These are phyloP conservation scores for Hecatera dysodea DNA, from an alignment of 2,888 invertebrate species.

Conservation along the genomic window DNA sequence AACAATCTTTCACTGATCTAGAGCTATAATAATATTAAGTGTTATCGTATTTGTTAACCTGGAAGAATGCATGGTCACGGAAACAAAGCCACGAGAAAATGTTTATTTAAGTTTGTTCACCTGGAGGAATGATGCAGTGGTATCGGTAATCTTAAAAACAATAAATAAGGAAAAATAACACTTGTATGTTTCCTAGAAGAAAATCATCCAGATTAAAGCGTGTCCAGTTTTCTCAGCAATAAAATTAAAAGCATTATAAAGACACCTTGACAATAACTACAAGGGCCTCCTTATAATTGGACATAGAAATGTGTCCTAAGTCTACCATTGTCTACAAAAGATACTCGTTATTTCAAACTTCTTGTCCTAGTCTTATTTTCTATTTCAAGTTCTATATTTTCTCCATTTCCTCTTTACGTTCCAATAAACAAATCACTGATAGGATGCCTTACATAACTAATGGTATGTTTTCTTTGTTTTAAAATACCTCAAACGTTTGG, in stretches of 20 bases:
- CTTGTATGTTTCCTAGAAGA: neutral
- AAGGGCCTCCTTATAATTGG: conserved; percentile 34
- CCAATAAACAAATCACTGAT: conserved; percentile 65
- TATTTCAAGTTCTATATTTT: conserved; percentile 43
- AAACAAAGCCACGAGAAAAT: too few relatives aligned
- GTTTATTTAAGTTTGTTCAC: too few relatives aligned
- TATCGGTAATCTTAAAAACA: too few relatives aligned
- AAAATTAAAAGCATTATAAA: conserved; percentile 27
- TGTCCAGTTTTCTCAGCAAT: conserved; percentile 16
- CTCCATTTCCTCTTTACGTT: conserved; percentile 48
- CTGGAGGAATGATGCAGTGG: neutral
- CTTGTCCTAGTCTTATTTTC: conserved; percentile 8
- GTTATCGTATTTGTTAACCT: too few relatives aligned
- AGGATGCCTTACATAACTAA: conserved; percentile 66
- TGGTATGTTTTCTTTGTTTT: conserved; percentile 82
- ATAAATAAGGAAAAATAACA: neutral
- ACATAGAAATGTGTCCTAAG: conserved; percentile 30
- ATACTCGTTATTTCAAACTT: conserved; percentile 39
- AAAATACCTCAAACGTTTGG: conserved; percentile 76
- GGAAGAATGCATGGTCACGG: too few relatives aligned
- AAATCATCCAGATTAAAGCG: neutral
- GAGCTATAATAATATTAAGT: too few relatives aligned
- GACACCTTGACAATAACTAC: conserved; percentile 10
- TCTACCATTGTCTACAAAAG: conserved; percentile 34
- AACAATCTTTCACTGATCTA: too few relatives aligned